phyloP scores from a whole-genome alignment of 2,888 invertebrate genomes.

The Leptopilina syphax region DNA sequence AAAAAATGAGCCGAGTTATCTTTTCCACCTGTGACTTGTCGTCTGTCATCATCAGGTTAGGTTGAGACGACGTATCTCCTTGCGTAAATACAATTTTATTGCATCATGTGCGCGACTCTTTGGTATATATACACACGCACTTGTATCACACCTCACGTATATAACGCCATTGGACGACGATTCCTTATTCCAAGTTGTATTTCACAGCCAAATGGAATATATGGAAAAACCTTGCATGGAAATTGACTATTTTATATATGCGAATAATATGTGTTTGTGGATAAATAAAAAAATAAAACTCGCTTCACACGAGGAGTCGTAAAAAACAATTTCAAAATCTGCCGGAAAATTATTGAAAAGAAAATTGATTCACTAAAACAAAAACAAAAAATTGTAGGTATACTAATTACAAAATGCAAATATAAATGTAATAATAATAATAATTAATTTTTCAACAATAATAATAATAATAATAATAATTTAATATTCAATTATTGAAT shows the following conservation, averaged over 20 bases:
- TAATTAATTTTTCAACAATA: no score
- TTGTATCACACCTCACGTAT: constrained; percentile 25
- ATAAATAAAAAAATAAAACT: background rate
- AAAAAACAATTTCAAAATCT: background rate
- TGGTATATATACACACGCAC: constrained; percentile 15
- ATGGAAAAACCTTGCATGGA: background rate
- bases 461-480: no score
- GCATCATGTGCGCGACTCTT: constrained; percentile 56
- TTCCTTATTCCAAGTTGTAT: constrained; percentile 9
- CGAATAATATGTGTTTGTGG: background rate
- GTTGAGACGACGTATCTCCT: constrained; percentile 57
- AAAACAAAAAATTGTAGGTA: no score
- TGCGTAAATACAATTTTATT: constrained; percentile 63
- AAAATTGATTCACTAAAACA: no score
- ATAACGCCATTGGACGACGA: background rate
- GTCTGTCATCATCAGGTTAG: constrained; percentile 23
- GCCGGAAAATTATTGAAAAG: background rate
- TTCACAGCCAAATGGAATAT: constrained; percentile 3
- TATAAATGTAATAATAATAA: no score
- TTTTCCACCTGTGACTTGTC: constrained; percentile 31
- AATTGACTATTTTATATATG: background rate
- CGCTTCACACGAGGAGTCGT: background rate
- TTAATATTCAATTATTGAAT: no score
- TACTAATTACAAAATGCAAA: no score
- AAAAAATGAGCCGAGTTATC: constrained; percentile 3